Base-by-base conservation (phyloP, 2,113 vertebrate genomes). In the Sciurus niger region DNA sequence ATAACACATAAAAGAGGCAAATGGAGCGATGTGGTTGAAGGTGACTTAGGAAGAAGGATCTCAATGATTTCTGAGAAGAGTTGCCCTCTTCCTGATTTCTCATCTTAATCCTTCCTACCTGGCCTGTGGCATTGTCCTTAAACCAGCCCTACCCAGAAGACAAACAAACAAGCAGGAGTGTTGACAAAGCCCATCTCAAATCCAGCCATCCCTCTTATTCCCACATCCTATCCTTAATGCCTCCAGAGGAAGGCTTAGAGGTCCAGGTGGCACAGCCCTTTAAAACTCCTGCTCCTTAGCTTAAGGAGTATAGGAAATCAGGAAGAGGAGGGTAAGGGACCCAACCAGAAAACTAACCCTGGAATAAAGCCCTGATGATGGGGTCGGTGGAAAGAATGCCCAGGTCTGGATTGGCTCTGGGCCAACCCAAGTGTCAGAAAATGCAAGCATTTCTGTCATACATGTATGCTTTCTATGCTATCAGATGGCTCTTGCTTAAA, bases 61-160 rank as follows among this genome's bases (percentile, higher is more conserved):
- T 65, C 84, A 43, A 0, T 74, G 73, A 63, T 60, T 96, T 95
- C 72, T 91, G 25, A 83, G 40, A 93, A 91, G 30, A 92, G 32
- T 70, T 84, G 25, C 43, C 40, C 20, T 96, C 25, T 72, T 60
- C 92, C 65, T 93, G 65, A 37, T 17, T 90, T 87, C 17, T 93
- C 63, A 60, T 24, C 74, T 53, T 80, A 73, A 94, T 82, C 80
- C 48, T 82, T 86, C 46, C 82, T n/a, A 84, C 43, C 82, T 51
- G 84, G 25, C 4, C 48, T 92, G 78, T 89, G 79, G 43, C 58
- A 95, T 43, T 92, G 74, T 93, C 70, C 65, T n/a, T 46, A 95
- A 67, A 87, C 43, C 65, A 97, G 74, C 46, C 51, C 74, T 28
- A 77, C 83, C 25, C 46, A 94, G 89, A 95, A 95, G 65, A 87